These are phyloP conservation scores for Pangasius larnaudii DNA, from an alignment of 2,797 vertebrate genomes.

Conservation along the genomic window DNA sequence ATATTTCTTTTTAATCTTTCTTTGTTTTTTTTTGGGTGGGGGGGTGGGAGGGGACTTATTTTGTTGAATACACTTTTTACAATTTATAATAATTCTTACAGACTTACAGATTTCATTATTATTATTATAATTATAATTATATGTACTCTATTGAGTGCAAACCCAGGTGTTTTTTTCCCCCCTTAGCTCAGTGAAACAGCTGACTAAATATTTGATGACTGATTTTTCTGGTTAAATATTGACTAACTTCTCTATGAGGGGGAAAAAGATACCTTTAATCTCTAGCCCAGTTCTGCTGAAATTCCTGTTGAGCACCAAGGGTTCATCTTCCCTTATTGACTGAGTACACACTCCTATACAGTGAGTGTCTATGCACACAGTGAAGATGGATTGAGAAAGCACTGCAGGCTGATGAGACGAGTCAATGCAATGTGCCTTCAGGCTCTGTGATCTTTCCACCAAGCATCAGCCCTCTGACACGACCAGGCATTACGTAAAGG, in stretches of 20 bases:
- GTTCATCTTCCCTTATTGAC: constrained; percentile 40
- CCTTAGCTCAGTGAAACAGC: neutral
- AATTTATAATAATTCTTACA: no score
- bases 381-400: constrained; percentile 17
- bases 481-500: constrained; percentile 10
- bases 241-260: no score
- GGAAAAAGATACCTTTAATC: neutral
- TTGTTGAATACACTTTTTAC: no score
- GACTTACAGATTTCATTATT: neutral
- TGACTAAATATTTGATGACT: neutral
- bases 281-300: neutral
- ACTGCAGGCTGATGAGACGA: neutral
- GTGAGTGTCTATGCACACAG: neutral
- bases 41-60: no score
- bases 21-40: no score
- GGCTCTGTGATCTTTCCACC: constrained; percentile 5
- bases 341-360: neutral
- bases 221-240: neutral
- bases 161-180: neutral
- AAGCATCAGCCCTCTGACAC: neutral
- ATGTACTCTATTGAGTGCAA: neutral
- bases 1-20: no score
- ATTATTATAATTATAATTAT: neutral
- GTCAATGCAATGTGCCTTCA: neutral
- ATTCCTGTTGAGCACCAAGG: constrained; percentile 13